Conservation (phyloP, 1,140 invertebrate genomes). For the Trissolcus basalis region DNA sequence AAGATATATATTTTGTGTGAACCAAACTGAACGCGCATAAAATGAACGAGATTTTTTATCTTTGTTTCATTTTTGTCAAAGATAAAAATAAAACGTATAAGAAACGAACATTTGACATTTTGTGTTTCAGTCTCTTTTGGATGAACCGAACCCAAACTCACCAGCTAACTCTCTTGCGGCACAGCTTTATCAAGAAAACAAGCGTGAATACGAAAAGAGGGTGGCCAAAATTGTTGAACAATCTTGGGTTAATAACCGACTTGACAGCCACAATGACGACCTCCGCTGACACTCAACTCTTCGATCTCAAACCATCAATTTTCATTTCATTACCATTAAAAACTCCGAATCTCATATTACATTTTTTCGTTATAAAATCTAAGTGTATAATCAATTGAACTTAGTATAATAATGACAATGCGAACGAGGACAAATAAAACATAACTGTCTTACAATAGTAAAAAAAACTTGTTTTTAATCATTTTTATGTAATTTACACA, state of each 20-base stretch:
- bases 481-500: too few species aligned
- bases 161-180: conserved; percentile 84
- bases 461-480: too few species aligned
- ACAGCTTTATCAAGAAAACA: conserved; percentile 82
- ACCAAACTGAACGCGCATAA: too few species aligned
- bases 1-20: too few species aligned
- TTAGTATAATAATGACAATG: too few species aligned
- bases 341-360: too few species aligned
- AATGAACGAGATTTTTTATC: too few species aligned
- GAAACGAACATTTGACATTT: conserved; percentile 55
- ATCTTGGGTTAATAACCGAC: conserved; percentile 77
- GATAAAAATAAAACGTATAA: too few species aligned
- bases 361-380: too few species aligned
- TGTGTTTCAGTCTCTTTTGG: conserved; percentile 78
- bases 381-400: too few species aligned
- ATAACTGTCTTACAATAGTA: too few species aligned
- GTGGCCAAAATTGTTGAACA: conserved; percentile 83
- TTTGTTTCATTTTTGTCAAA: conserved; percentile 58
- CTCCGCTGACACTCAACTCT: conserved; percentile 71
- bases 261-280: conserved; percentile 72
- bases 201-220: conserved; percentile 83
- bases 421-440: too few species aligned
- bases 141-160: conserved; percentile 84
- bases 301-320: neutral
- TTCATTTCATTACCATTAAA: neutral